phyloP scores from a whole-genome alignment of 2,888 invertebrate genomes.

The Octonoba sinensis region DNA sequence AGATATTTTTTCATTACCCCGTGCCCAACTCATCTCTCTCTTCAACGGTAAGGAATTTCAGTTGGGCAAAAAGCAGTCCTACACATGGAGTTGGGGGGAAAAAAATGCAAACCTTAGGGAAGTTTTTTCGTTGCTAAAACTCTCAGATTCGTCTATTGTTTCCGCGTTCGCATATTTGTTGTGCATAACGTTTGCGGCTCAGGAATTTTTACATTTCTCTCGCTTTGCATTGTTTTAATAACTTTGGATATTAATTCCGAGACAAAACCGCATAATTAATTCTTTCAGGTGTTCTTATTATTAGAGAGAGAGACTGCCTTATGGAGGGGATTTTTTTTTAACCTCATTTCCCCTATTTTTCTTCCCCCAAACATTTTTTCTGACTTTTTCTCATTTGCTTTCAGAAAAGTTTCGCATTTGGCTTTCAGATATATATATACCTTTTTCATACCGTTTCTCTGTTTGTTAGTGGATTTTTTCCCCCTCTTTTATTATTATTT shows the following conservation, averaged over 20 bases:
- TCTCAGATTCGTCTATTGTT: constrained; percentile 52
- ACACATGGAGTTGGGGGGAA: not conserved
- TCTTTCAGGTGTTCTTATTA: constrained; percentile 63
- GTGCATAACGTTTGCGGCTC: constrained; percentile 35
- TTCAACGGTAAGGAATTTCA: constrained; percentile 23
- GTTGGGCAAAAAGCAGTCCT: constrained; percentile 45
- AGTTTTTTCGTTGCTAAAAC: constrained; percentile 16
- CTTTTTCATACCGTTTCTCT: constrained; percentile 27
- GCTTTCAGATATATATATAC: constrained; percentile 40
- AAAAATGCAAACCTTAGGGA: constrained; percentile 52
- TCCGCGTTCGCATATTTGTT: constrained; percentile 21
- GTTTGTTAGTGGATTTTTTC: constrained; percentile 26
- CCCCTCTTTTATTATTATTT: constrained; percentile 51
- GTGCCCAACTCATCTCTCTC: constrained; percentile 15
- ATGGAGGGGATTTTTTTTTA: constrained; percentile 29
- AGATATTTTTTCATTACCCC: constrained; percentile 45
- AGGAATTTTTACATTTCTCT: constrained; percentile 55
- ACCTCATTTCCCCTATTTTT: not conserved
- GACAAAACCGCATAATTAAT: constrained; percentile 64
- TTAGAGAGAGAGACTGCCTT: constrained; percentile 25
- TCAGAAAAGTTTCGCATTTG: constrained; percentile 52
- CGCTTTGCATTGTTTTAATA: constrained; percentile 63
- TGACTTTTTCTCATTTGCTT: constrained; percentile 43
- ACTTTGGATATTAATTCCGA: constrained; percentile 63
- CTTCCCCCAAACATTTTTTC: constrained; percentile 7